Base-by-base conservation (phyloP, 1,140 invertebrate genomes). In the Caenorhabditis inopinata region DNA sequence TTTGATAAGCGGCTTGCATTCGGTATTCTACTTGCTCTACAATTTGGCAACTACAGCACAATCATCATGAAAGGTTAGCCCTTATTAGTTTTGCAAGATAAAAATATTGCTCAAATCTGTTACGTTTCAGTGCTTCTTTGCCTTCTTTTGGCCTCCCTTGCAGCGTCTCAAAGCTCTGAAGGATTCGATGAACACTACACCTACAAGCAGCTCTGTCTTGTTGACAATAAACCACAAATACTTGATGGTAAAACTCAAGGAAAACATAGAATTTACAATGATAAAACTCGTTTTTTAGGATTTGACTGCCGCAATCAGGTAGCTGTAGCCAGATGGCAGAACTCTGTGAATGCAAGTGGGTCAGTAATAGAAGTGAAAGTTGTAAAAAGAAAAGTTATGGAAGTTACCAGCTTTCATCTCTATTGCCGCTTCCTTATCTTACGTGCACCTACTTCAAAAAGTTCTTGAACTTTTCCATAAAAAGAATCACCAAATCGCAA, bases 241-340 rank as follows among this genome's bases (percentile, higher is more conserved):
- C 32, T 88, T 12, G 78, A 88, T 68, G 80, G 80, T 68, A 47
- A 46, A 46, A 4, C 27, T 48, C 21, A 27, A n/a, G n/a, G n/a
- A n/a, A n/a, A 1, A 29, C 21, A 9, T 21, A 0, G 9, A 46
- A 46, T 32, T 9, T 0, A 1, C 5, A 45, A 32, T 29, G 14
- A 27, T 18, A 46, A 29, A 21, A 23, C 7, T 14, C n/a, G 27
- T 2, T 42, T 68, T 73, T 25, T n/a, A 79, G 85, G 81, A 21
- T 86, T 85, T 12, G 86, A 87, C 47, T 87, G 85, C 53, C 62
- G 79, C 12, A 51, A 75, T 46, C 86, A 88, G 77, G 87, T 87
- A 11, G 86, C 86, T 46, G 78, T 87, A 23, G 86, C 85, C 21
- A 82, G 85, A 12, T 88, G 80, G 82, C 51, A 82, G 21, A 88